These are phyloP conservation scores for Remorina albescens DNA, from an alignment of 2,797 vertebrate species.

Conservation along the genomic window DNA sequence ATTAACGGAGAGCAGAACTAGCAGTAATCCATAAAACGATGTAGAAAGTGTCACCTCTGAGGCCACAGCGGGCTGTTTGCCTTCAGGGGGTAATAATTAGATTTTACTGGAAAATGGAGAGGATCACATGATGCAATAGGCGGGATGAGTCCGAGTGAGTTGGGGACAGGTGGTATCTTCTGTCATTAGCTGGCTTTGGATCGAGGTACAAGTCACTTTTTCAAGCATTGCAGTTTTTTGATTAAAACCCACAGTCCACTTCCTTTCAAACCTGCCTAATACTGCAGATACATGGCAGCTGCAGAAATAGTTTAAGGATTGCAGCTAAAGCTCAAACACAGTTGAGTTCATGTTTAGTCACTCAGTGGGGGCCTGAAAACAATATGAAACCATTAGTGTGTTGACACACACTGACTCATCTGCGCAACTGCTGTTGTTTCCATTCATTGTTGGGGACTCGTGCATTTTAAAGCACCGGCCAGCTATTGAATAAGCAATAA, in stretches of 20 bases:
- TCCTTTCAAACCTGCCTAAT: background rate
- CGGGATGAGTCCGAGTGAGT: conserved; percentile 24
- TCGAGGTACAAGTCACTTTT: conserved; percentile 24
- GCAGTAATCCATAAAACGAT: conserved; percentile 72
- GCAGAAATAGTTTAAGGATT: conserved; percentile 30
- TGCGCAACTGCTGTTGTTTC: conserved; percentile 50
- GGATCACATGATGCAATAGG: conserved; percentile 27
- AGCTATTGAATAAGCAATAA: conserved; percentile 31
- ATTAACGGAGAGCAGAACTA: conserved; percentile 59
- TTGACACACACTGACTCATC: conserved; percentile 65
- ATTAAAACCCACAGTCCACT: conserved; percentile 7
- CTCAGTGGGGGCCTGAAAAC: conserved; percentile 41
- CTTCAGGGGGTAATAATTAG: conserved; percentile 62
- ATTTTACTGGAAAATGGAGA: conserved; percentile 62
- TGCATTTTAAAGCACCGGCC: conserved; percentile 51
- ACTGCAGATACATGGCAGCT: conserved; percentile 7
- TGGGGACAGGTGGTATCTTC: conserved; percentile 33
- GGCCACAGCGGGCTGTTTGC: conserved; percentile 37
- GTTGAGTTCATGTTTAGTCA: conserved; percentile 30
- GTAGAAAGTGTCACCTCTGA: conserved; percentile 65
- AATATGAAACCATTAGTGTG: conserved; percentile 56
- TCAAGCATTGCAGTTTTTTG: background rate
- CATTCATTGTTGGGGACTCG: conserved; percentile 50
- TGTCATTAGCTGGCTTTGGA: conserved; percentile 34
- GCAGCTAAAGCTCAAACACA: conserved; percentile 29